Evolutionary conservation across 2,888 invertebrate species (phyloP).

Genomic region (Stenurella melanura): DNA sequence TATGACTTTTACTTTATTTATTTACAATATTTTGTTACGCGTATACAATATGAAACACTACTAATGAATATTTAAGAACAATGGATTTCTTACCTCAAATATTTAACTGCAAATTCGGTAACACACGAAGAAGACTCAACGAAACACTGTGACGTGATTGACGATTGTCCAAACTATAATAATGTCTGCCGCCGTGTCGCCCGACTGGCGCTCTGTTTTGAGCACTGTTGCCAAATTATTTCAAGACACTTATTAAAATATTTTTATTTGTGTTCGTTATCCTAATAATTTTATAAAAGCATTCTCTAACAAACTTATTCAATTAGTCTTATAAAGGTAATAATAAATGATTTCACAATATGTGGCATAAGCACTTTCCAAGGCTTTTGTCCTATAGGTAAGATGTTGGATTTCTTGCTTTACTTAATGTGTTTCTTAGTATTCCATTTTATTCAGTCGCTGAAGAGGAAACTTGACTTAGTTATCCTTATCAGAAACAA

Average conservation of each 20-base stretch:
- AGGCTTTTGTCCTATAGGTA: too few species aligned
- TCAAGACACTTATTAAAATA: not conserved
- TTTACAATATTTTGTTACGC: not conserved
- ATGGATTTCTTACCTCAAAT: constrained; percentile 4
- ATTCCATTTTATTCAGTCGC: too few species aligned
- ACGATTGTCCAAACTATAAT: too few species aligned
- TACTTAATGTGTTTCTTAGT: too few species aligned
- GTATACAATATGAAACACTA: not conserved
- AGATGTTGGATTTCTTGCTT: too few species aligned
- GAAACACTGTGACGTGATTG: not conserved
- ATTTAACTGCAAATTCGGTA: not conserved
- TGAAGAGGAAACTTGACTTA: too few species aligned
- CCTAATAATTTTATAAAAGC: too few species aligned
- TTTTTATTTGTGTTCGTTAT: not conserved
- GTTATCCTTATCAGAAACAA: too few species aligned
- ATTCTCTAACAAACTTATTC: too few species aligned
- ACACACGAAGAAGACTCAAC: not conserved
- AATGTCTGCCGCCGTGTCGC: not conserved
- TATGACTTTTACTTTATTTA: not conserved
- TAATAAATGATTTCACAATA: too few species aligned
- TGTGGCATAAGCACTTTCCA: too few species aligned
- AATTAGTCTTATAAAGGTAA: too few species aligned
- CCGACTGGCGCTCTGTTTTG: not conserved
- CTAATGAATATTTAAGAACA: not conserved
- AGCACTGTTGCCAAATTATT: not conserved